These are phyloP conservation scores for Caenorhabditis parvicauda DNA, from an alignment of 2,888 invertebrate genomes.

Conservation along the genomic window DNA sequence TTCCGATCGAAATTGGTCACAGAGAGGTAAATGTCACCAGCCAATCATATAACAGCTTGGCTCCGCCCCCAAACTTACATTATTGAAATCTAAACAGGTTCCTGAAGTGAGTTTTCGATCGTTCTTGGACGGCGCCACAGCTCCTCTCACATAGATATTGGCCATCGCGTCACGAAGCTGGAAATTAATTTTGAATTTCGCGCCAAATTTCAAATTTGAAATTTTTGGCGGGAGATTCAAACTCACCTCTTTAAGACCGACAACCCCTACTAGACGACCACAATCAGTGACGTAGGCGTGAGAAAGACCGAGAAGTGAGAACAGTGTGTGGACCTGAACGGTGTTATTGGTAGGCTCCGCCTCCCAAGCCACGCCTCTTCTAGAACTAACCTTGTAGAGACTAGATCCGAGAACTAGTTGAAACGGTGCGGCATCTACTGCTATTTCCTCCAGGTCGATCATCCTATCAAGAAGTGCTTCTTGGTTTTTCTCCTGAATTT, in stretches of 20 bases:
- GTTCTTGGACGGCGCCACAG: constrained; percentile 30
- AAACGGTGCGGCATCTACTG: constrained; percentile 50
- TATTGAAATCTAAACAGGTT: constrained; percentile 20
- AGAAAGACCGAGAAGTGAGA: constrained; percentile 45
- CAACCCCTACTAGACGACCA: constrained; percentile 46
- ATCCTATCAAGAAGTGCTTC: constrained; percentile 35
- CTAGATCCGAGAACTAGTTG: constrained; percentile 45
- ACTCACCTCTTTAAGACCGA: constrained; percentile 43
- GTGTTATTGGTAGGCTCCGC: neutral
- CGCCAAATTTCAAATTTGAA: neutral
- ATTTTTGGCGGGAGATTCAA: neutral
- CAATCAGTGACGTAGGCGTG: constrained; percentile 51
- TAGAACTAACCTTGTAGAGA: constrained; percentile 40
- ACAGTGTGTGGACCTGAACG: constrained; percentile 40
- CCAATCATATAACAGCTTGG: too few relatives aligned
- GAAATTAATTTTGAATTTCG: constrained; percentile 4
- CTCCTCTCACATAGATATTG: constrained; percentile 44
- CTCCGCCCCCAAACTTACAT: too few relatives aligned
- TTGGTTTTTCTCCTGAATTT: constrained; percentile 26
- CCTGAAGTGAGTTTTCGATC: constrained; percentile 34
- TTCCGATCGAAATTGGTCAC: too few relatives aligned
- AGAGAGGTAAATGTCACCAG: too few relatives aligned
- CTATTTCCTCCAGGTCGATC: constrained; percentile 41
- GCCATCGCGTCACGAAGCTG: constrained; percentile 44
- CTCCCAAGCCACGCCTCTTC: too few relatives aligned